Evolutionary conservation across 2,113 vertebrate genomes (phyloP).

Genomic region (Gobius niger): DNA sequence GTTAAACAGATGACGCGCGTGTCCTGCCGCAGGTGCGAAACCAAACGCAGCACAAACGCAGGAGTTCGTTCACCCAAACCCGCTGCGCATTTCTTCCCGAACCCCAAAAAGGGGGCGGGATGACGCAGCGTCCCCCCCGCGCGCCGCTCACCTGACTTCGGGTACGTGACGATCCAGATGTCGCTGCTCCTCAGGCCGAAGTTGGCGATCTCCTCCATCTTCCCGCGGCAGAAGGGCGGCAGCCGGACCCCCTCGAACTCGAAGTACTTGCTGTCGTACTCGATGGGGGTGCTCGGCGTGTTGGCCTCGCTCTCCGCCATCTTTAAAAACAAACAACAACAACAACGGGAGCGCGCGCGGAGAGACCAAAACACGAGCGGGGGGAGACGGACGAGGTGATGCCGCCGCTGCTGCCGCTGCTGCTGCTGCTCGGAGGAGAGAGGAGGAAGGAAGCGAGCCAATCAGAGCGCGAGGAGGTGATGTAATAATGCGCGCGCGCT

Average conservation of each 20-base stretch:
- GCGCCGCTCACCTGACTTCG: constrained; percentile 87
- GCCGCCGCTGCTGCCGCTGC: constrained; percentile 6
- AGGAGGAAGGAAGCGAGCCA: constrained; percentile 60
- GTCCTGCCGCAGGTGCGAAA: too few species aligned
- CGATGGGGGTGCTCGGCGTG: constrained; percentile 94
- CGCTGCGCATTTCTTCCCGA: too few species aligned
- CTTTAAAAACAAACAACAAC: constrained; percentile 39
- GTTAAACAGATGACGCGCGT: too few species aligned
- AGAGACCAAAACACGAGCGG: constrained; percentile 4
- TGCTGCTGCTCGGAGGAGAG: constrained; percentile 38
- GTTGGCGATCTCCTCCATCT: constrained; percentile 95
- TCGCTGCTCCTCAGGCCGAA: constrained; percentile 93
- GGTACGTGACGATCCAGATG: constrained; percentile 97
- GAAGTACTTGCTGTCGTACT: constrained; percentile 98
- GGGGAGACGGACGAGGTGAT: constrained; percentile 29
- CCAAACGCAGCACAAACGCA: too few species aligned
- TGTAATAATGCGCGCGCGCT: constrained; percentile 73
- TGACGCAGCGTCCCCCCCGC: constrained; percentile 8
- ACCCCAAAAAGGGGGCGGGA: too few species aligned
- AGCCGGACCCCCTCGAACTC: constrained; percentile 95
- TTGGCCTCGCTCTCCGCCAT: constrained; percentile 98
- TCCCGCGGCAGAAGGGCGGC: constrained; percentile 96
- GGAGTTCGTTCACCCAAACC: too few species aligned
- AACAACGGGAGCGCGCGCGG: constrained; percentile 7
- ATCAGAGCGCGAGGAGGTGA: constrained; percentile 74